Percentiles rank a stretch among this genome's conserved stretches.
Conservation (phyloP, 2,888 invertebrate genomes). For the Acleris literana region DNA sequence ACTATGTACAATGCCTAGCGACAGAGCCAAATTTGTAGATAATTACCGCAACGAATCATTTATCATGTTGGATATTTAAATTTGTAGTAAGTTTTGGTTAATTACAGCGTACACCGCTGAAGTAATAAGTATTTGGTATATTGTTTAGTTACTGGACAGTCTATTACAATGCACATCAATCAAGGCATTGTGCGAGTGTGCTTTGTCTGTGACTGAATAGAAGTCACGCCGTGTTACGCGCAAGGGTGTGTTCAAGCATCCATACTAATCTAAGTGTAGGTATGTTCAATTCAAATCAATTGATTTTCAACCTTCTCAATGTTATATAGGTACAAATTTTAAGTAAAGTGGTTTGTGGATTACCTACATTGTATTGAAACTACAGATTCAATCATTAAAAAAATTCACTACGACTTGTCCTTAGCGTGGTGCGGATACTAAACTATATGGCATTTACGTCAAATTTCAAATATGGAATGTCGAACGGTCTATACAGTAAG, state of each 20-base stretch:
- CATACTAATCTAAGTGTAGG: not conserved
- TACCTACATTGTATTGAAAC: no score
- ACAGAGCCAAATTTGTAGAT: constrained; percentile 28
- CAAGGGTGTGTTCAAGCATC: constrained; percentile 11
- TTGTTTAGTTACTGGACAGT: constrained; percentile 29
- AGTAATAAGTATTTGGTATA: constrained; percentile 28
- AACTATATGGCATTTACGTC: no score
- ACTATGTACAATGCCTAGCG: constrained; percentile 10
- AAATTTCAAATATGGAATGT: no score
- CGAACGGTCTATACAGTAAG: no score
- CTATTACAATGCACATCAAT: constrained; percentile 35
- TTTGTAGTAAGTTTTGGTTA: constrained; percentile 31
- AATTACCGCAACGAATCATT: constrained; percentile 28
- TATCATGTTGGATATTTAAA: constrained; percentile 29
- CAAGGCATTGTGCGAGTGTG: constrained; percentile 30
- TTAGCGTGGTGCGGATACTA: no score
- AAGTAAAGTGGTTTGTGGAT: no score
- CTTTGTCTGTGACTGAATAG: constrained; percentile 31
- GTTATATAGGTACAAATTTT: no score
- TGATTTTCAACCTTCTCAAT: no score
- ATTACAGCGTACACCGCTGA: constrained; percentile 24
- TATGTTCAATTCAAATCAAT: no score
- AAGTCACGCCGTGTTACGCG: constrained; percentile 31
- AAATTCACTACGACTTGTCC: no score
- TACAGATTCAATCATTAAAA: no score